A percentile compares a stretch with the other conserved stretches of the same genome.
Conservation (phyloP, 2,113 vertebrate species). For the Holacanthus passer region DNA sequence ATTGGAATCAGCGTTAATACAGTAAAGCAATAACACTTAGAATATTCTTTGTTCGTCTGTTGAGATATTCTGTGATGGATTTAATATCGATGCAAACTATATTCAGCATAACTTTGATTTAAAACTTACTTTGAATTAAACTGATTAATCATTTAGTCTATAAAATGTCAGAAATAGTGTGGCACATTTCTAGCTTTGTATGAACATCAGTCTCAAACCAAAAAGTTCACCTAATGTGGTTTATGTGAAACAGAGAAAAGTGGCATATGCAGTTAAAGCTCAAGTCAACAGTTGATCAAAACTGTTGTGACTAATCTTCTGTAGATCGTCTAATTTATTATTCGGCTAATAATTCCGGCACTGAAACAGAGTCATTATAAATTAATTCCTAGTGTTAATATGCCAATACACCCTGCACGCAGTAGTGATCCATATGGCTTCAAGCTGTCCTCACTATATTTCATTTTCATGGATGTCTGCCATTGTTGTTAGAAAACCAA, state of each 20-base stretch:
- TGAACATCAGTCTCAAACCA: neutral
- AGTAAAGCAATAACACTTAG: neutral
- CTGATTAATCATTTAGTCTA: too few species aligned
- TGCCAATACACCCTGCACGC: conserved; percentile 11
- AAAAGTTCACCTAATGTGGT: neutral
- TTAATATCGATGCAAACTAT: neutral
- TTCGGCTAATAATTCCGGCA: conserved; percentile 2
- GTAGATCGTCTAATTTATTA: neutral
- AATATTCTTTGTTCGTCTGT: neutral
- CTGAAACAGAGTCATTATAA: conserved; percentile 4
- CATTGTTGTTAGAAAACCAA: conserved; percentile 13
- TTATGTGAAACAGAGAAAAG: neutral
- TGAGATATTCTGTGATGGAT: neutral
- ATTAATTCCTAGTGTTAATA: conserved; percentile 1
- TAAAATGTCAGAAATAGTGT: too few species aligned
- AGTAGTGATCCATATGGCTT: conserved; percentile 20
- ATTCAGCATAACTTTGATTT: neutral
- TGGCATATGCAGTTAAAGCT: neutral
- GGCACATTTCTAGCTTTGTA: too few species aligned
- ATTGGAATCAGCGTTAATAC: neutral
- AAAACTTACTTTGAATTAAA: too few species aligned
- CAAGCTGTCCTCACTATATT: conserved; percentile 35
- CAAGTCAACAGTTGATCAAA: neutral
- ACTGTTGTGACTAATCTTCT: neutral
- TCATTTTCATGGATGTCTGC: conserved; percentile 37